Conservation (phyloP, 2,888 invertebrate species). For the Drosophila sordidula region DNA sequence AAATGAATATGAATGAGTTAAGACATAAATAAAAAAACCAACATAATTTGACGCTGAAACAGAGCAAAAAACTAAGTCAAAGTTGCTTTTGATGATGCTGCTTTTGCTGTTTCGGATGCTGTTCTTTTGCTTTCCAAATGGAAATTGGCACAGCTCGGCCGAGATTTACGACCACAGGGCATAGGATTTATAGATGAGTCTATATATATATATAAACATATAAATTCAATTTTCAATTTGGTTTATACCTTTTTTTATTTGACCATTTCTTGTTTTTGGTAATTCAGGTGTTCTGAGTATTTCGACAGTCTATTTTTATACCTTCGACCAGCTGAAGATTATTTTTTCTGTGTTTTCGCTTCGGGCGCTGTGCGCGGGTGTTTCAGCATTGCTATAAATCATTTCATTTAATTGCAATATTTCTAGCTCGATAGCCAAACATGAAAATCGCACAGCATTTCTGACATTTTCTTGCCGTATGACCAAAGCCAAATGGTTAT, state of each 20-base stretch:
- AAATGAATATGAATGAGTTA: slow-evolving; percentile 58
- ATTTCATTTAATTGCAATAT: slow-evolving; percentile 74
- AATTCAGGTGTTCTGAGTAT: slow-evolving; percentile 63
- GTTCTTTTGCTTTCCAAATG: slow-evolving; percentile 54
- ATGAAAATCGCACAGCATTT: slow-evolving; percentile 46
- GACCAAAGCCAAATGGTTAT: slow-evolving; percentile 42
- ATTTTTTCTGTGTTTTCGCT: slow-evolving; percentile 23
- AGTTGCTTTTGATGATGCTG: slow-evolving; percentile 45
- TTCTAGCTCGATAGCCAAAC: slow-evolving; percentile 52
- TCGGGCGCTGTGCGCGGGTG: slow-evolving; percentile 38
- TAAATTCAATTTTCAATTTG: slow-evolving; percentile 11
- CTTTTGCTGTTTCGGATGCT: slow-evolving; percentile 14
- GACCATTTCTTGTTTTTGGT: slow-evolving; percentile 24
- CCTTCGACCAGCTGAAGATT: slow-evolving; percentile 34
- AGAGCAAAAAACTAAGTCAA: slow-evolving; percentile 36
- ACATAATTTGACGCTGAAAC: slow-evolving; percentile 51
- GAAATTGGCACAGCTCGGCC: slow-evolving; percentile 56
- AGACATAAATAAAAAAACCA: slow-evolving; percentile 54
- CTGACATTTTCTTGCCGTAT: slow-evolving; percentile 49
- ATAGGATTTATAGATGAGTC: slow-evolving; percentile 38
- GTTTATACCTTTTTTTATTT: background rate
- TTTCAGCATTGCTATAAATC: slow-evolving; percentile 61
- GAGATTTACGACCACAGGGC: slow-evolving; percentile 62
- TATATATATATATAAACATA: slow-evolving; percentile 2
- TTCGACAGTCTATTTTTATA: slow-evolving; percentile 48